phyloP scores from a whole-genome alignment of 37 sponge, comb jelly and placozoan species.

The Beroe ovata region DNA sequence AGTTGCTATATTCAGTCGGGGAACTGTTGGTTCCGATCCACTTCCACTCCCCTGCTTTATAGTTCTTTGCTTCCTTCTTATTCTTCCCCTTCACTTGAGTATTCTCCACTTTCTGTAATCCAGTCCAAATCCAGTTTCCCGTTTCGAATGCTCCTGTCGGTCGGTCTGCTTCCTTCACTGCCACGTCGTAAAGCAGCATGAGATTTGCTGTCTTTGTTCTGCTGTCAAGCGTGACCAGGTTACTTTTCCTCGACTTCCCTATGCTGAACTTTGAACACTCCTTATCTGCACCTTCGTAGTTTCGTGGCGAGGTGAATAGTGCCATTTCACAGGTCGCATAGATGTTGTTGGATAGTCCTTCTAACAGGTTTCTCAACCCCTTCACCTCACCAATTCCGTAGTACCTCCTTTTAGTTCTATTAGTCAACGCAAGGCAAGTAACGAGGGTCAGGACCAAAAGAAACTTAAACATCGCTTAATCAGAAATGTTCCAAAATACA shows the following conservation, averaged over 20 bases:
- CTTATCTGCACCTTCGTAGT: neutral
- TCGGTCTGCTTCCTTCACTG: neutral
- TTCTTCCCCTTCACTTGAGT: neutral
- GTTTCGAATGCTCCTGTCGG: neutral
- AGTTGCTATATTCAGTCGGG: neutral
- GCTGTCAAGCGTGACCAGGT: neutral
- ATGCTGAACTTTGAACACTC: neutral
- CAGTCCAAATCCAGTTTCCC: neutral
- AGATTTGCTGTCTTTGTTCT: neutral
- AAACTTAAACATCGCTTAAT: neutral
- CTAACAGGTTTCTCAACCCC: neutral
- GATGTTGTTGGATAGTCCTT: neutral
- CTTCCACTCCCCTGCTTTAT: neutral
- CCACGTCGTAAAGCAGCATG: neutral
- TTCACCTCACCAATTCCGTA: neutral
- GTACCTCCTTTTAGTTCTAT: no score
- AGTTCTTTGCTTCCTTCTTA: neutral
- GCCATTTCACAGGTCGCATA: neutral
- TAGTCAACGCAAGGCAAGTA: neutral
- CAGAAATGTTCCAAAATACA: neutral
- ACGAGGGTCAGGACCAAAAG: neutral
- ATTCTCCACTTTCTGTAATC: neutral
- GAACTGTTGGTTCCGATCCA: neutral
- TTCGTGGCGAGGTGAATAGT: neutral
- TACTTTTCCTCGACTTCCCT: neutral